Conservation (phyloP, 2,888 invertebrate genomes). For the Escarpia spicata region DNA sequence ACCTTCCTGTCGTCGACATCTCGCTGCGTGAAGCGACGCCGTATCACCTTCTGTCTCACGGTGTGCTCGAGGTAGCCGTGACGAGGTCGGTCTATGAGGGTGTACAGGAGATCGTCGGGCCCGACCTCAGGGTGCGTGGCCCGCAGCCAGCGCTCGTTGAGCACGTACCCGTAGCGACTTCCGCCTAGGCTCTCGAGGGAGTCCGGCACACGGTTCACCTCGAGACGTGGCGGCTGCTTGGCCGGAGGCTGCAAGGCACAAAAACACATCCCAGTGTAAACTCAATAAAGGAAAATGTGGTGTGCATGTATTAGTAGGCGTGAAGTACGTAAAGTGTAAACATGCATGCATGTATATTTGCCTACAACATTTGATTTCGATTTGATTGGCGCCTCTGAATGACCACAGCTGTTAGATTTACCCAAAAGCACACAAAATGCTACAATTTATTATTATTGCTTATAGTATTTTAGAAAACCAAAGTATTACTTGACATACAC, state of each 20-base stretch:
- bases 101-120: slow-evolving; percentile 53
- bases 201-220: slow-evolving; percentile 53
- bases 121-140: slow-evolving; percentile 57
- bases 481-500: not conserved
- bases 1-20: slow-evolving; percentile 60
- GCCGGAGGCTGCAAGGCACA: not conserved
- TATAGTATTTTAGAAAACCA: not conserved
- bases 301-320: too few relatives aligned
- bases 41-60: slow-evolving; percentile 53
- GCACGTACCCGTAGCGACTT: slow-evolving; percentile 52
- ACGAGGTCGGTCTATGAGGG: slow-evolving; percentile 53
- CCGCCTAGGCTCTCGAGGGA: slow-evolving; percentile 54
- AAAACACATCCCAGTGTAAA: not conserved
- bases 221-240: slow-evolving; percentile 57
- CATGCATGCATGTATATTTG: too few relatives aligned
- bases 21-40: slow-evolving; percentile 59
- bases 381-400: too few relatives aligned
- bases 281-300: too few relatives aligned
- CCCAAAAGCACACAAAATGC: too few relatives aligned
- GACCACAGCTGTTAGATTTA: too few relatives aligned
- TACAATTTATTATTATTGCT: too few relatives aligned
- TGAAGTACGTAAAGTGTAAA: too few relatives aligned
- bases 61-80: slow-evolving; percentile 61
- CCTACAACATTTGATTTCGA: too few relatives aligned
- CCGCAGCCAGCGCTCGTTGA: slow-evolving; percentile 53